Conservation (phyloP, 1,140 invertebrate species). For the Daktulosphaira vitifoliae region DNA sequence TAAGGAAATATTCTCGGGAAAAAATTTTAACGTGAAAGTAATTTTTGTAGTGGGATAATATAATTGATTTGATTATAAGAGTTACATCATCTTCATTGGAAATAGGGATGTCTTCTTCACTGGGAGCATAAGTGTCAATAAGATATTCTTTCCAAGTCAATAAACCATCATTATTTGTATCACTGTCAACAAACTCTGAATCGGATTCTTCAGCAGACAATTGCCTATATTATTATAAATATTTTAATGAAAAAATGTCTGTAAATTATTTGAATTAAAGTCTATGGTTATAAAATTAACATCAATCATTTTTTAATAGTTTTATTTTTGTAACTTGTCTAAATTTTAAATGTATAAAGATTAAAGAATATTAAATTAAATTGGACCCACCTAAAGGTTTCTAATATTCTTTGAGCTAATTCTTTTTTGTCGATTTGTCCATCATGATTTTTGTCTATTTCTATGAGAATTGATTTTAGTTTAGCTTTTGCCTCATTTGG, state of each 20-base stretch:
- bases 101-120: not conserved
- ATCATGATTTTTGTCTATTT: slow-evolving; percentile 1
- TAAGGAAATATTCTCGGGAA: too few species aligned
- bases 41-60: too few species aligned
- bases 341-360: not conserved
- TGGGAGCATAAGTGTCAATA: not conserved
- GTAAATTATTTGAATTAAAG: too few species aligned
- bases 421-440: not conserved
- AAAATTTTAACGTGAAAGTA: too few species aligned
- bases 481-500: not conserved
- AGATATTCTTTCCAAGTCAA: slow-evolving; percentile 18
- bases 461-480: not conserved
- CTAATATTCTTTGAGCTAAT: not conserved
- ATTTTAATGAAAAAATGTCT: too few species aligned
- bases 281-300: too few species aligned
- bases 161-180: not conserved
- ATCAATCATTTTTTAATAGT: not conserved
- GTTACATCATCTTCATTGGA: slow-evolving; percentile 1
- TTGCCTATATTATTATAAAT: not conserved
- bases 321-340: not conserved
- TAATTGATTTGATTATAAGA: not conserved
- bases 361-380: not conserved
- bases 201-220: slow-evolving; percentile 8
- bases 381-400: not conserved
- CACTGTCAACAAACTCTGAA: slow-evolving; percentile 1